Evolutionary conservation across 2,797 vertebrate species (phyloP), one percentile per base, ranked within the genome.

Genomic region (Taenioides sp.): DNA sequence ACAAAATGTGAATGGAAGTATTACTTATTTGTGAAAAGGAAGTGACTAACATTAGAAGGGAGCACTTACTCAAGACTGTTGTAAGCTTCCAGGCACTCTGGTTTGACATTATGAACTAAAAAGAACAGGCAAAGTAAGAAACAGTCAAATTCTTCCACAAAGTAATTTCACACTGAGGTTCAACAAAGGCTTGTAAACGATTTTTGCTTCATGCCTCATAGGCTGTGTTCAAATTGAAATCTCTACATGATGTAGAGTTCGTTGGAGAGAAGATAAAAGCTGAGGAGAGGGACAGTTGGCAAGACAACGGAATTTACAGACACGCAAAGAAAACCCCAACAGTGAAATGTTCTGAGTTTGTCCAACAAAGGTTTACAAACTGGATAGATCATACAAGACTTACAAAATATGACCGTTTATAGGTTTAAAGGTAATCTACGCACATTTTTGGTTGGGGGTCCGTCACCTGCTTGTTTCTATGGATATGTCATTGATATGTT

Each of bases 31-130:
- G 18, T 66, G 31, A 28, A 11, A 52, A 17, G 47, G n/a, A 68
- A 72, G 23, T 20, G 22, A 66, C 2, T 70, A 70, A 70, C 11
- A 12, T 6, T 52, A n/a, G 64, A 11, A n/a, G n/a, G 25, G 16
- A 68, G 18, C 22, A 87, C 97, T 98, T 86, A 98, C 97, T 96
- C 94, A 27, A 98, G 92, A 84, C 82, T 92, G 93, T 97, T 98
- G 87, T 98, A 98, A 31, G 92, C 88, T 1, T 96, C 95, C 88
- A 96, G 91, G 84, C 93, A 97, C 73, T 98, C 96, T 0, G 96
- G 96, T 87, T 98, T 98, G 86, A 98, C 93, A 0, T 95, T 96
- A 89, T 98, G 97, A 94, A 98, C 97, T 98, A 88, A 28, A 74
- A 5, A 83, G 65, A 84, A 0, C 11, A 71, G 69, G 66, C 65